Evolutionary conservation across 2,888 invertebrate genomes (phyloP), one percentile per base, ranked within the genome.

Genomic region (Leptinotarsa juncta): DNA sequence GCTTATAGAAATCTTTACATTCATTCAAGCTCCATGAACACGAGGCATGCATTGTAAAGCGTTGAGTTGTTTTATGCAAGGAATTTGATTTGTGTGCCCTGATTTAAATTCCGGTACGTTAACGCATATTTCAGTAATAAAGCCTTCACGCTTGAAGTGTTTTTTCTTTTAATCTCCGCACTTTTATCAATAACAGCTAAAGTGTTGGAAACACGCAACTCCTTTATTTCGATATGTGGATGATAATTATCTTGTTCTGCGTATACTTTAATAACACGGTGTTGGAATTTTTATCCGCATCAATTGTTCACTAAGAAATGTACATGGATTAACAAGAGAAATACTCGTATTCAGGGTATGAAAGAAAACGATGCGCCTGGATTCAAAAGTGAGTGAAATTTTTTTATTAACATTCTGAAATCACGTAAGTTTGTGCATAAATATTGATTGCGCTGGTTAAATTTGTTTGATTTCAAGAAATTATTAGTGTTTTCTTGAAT

Each of bases 171-270:
- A 71, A 71, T 74, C 70, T 67, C 48, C 55, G 71, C 50, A 26
- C 57, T 74, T 70, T 71, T 74, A 71, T 62, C 74, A 74, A 74
- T 71, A 71, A 70, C 48, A 67, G 32, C 62, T 74, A 74, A 74
- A 71, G 74, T 74, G 74, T 74, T 74, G 62, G 32, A 60, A 71
- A 67, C 74, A 74, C 74, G 74, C 74, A 67, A 74, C 67, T 53
- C 50, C 67, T 74, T 71, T 67, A 67, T 23, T 71, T 67, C 60
- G 67, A 73, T 71, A 71, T 55, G 67, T 71, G 70, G 23, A 60
- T 62, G 51, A 26, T 67, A 71, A 74, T 74, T 74, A 74, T 71
- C 71, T 67, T 67, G 74, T 71, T 67, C 48, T 67, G 67, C 48
- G 70, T 70, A 70, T 50, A 70, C 51, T 57, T 62, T 62, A 74